Evolutionary conservation across 2,797 vertebrate genomes (phyloP).

Genomic region (Echeneis naucrates): DNA sequence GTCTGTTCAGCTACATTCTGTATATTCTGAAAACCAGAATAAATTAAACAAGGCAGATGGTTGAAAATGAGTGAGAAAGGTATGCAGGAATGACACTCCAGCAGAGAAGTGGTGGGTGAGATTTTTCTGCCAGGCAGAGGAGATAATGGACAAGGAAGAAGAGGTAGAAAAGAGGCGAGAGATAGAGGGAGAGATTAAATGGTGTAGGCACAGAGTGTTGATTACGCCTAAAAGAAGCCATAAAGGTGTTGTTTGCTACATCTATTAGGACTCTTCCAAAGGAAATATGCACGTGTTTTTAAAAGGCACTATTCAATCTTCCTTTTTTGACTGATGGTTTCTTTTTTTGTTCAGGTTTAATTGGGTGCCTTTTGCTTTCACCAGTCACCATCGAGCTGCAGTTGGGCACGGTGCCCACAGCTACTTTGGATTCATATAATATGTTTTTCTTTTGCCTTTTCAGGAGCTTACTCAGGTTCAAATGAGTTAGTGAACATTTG

Average conservation of each 20-base stretch:
- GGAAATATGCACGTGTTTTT: slow-evolving; percentile 29
- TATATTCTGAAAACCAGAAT: slow-evolving; percentile 4
- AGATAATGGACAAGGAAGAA: slow-evolving; percentile 65
- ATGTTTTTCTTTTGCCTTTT: slow-evolving; percentile 43
- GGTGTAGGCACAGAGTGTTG: slow-evolving; percentile 53
- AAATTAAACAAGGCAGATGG: slow-evolving; percentile 44
- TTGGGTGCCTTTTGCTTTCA: slow-evolving; percentile 32
- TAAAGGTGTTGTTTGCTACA: slow-evolving; percentile 49
- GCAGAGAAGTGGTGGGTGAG: slow-evolving; percentile 58
- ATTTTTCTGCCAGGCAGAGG: slow-evolving; percentile 42
- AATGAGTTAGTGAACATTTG: slow-evolving; percentile 64
- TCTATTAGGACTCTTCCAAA: slow-evolving; percentile 42
- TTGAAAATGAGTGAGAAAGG: slow-evolving; percentile 44
- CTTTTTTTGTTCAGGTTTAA: slow-evolving; percentile 46
- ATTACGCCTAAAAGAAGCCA: slow-evolving; percentile 57
- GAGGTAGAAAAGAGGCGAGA: slow-evolving; percentile 51
- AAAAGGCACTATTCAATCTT: slow-evolving; percentile 34
- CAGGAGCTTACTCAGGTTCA: slow-evolving; percentile 51
- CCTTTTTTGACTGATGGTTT: slow-evolving; percentile 45
- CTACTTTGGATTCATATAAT: slow-evolving; percentile 43
- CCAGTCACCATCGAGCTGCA: slow-evolving; percentile 19
- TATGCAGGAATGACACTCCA: slow-evolving; percentile 60
- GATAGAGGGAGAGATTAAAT: slow-evolving; percentile 42
- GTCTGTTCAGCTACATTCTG: neutral
- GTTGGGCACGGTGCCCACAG: slow-evolving; percentile 35